These are phyloP conservation scores for Chionis minor DNA, from an alignment of 2,113 vertebrate genomes.

Conservation along the genomic window DNA sequence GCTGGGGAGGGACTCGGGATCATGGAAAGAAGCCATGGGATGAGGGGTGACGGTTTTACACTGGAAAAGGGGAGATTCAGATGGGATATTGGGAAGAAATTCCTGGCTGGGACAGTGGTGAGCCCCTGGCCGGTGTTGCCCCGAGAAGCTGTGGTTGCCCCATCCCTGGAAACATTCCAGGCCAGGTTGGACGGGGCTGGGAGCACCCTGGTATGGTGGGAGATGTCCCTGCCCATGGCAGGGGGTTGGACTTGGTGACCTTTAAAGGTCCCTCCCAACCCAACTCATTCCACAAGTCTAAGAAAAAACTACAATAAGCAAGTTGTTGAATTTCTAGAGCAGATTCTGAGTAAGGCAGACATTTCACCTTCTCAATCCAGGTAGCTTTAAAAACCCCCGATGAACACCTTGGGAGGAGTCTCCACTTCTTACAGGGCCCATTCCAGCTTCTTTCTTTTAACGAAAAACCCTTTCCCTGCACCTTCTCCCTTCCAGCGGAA, in stretches of 20 bases:
- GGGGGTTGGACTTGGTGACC: not conserved
- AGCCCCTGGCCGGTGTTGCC: too few relatives aligned
- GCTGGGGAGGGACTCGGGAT: not conserved
- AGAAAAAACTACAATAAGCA: not conserved
- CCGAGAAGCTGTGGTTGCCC: not conserved
- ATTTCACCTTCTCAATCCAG: not conserved
- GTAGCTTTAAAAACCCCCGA: not conserved
- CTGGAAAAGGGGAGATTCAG: not conserved
- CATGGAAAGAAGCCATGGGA: not conserved
- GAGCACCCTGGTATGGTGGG: not conserved
- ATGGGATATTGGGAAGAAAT: too few relatives aligned
- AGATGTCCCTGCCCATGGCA: not conserved
- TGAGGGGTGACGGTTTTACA: not conserved
- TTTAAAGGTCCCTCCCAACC: not conserved
- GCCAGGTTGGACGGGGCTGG: not conserved
- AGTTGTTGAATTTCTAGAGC: not conserved
- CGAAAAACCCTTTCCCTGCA: not conserved
- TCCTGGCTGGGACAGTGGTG: too few relatives aligned
- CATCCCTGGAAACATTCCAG: not conserved
- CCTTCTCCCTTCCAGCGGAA: not conserved
- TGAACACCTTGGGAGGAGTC: rapidly evolving
- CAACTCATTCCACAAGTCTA: not conserved
- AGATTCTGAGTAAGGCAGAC: not conserved
- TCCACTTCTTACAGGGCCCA: not conserved
- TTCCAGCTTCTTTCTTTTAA: not conserved